Evolutionary conservation across 2,797 vertebrate genomes (phyloP).

Genomic region (Eurystomus glaucurus): DNA sequence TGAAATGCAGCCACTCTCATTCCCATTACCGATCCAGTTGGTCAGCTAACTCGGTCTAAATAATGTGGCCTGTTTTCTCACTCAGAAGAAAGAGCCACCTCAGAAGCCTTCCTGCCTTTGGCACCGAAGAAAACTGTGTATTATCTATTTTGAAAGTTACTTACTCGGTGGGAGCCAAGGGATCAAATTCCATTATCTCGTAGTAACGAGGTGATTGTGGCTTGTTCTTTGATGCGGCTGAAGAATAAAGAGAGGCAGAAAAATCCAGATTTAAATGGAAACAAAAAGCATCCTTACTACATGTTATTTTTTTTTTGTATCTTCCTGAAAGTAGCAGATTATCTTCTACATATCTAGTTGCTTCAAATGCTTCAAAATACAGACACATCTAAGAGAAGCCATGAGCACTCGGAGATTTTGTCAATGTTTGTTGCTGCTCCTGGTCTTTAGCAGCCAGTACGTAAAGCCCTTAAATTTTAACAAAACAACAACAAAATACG

Average conservation of each 20-base stretch:
- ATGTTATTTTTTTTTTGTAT: background rate
- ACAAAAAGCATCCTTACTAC: background rate
- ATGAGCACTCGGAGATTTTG: background rate
- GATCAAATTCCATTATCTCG: constrained; percentile 86
- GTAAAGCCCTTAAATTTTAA: background rate
- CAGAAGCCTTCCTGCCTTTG: background rate
- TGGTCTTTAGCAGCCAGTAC: background rate
- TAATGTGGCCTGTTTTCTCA: background rate
- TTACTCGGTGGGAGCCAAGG: constrained; percentile 85
- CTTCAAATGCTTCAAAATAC: background rate
- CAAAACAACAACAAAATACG: background rate
- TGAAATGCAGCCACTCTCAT: background rate
- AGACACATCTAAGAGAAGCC: background rate
- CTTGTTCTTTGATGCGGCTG: constrained; percentile 71
- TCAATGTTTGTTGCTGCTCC: background rate
- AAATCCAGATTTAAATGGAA: background rate
- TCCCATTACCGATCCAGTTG: background rate
- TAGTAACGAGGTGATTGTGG: constrained; percentile 81
- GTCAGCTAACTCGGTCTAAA: background rate
- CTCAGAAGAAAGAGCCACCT: background rate
- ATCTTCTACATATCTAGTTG: background rate
- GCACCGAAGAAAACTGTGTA: background rate
- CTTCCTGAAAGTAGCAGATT: background rate
- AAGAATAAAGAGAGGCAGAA: background rate
- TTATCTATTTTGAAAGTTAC: constrained; percentile 64